A percentile compares a stretch with the other conserved stretches of the same genome.
Evolutionary conservation across 2,113 vertebrate genomes (phyloP).

Genomic region (Mus spicilegus): DNA sequence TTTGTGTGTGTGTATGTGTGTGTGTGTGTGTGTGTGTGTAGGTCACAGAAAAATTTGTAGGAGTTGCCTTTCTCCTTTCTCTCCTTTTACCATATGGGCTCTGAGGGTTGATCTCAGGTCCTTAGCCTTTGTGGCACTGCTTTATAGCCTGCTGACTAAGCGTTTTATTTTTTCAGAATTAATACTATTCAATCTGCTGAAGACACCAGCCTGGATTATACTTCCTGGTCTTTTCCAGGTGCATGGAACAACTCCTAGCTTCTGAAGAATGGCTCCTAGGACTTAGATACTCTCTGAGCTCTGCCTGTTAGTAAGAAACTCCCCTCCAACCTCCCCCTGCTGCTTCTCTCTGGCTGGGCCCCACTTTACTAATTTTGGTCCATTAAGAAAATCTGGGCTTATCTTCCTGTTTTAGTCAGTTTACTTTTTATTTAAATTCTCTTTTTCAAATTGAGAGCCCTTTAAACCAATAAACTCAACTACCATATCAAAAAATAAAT

Average conservation of each 20-base stretch:
- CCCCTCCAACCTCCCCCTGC: rapidly evolving
- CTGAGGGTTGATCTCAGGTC: not conserved
- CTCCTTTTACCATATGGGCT: not conserved
- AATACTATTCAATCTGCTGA: not conserved
- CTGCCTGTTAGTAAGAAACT: not conserved
- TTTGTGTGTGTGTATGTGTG: not conserved
- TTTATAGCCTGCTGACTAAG: not conserved
- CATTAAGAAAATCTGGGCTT: not conserved
- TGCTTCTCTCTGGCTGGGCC: not conserved
- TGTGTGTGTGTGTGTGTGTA: not conserved
- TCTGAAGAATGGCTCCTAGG: not conserved
- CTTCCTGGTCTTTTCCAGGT: not conserved
- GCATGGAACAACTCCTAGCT: not conserved
- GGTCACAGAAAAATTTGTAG: not conserved
- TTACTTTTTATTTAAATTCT: not conserved
- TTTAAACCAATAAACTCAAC: no score
- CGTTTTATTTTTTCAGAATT: not conserved
- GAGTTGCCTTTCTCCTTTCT: not conserved
- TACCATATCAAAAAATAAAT: no score
- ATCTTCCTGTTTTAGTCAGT: not conserved
- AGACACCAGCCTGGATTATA: not conserved
- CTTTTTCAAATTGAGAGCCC: no score
- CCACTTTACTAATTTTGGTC: not conserved
- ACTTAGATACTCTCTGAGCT: not conserved
- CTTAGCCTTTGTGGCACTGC: not conserved